A percentile compares a stretch with the other conserved stretches of the same genome.
Conservation (phyloP, 2,113 vertebrate species). For the Nothocercus nigrocapillus region DNA sequence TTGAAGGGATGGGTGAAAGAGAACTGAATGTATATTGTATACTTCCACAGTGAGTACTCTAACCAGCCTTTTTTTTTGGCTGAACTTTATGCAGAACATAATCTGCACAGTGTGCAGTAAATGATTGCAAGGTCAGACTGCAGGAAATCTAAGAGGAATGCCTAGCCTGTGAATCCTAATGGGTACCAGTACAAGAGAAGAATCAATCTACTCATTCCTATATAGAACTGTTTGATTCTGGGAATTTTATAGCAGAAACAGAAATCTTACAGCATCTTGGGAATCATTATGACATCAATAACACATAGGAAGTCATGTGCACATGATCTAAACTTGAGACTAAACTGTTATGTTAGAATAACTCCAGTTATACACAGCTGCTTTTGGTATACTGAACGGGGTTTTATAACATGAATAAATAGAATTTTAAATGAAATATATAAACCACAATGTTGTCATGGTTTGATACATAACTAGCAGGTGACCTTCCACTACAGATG, state of each 20-base stretch:
- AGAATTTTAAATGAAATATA: neutral
- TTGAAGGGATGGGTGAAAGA: neutral
- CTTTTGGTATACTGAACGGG: neutral
- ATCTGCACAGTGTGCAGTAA: neutral
- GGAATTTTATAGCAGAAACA: constrained; percentile 16
- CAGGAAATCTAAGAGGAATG: neutral
- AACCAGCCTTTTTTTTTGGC: neutral
- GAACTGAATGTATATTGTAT: neutral
- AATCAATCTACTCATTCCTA: neutral
- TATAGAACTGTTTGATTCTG: neutral
- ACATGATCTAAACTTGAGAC: neutral
- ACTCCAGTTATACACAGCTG: neutral
- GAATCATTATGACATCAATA: neutral
- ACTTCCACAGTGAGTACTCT: neutral
- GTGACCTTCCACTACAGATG: neutral
- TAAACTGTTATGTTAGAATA: neutral
- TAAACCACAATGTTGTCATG: neutral
- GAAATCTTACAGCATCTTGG: neutral
- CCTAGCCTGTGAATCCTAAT: neutral
- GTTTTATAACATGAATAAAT: neutral
- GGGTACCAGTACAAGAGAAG: neutral
- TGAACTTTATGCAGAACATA: neutral
- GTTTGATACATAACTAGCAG: neutral
- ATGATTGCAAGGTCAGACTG: neutral
- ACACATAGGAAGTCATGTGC: neutral